These are phyloP conservation scores for Burhinus bistriatus DNA, from an alignment of 2,113 vertebrate species.

Conservation along the genomic window DNA sequence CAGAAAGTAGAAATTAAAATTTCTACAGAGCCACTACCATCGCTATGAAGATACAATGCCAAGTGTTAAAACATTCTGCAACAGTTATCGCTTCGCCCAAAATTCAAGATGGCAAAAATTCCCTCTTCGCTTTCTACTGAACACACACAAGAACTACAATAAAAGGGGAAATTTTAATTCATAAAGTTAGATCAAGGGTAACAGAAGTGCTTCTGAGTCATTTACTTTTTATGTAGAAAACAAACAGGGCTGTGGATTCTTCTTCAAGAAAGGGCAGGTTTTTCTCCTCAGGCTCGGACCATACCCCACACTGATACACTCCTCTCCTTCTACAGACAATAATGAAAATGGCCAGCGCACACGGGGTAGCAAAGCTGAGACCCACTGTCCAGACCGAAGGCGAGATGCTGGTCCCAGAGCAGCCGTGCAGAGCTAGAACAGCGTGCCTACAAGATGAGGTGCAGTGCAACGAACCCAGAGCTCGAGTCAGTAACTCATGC, in stretches of 20 bases:
- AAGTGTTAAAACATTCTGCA: not conserved
- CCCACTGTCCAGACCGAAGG: rapidly evolving
- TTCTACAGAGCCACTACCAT: slow-evolving; percentile 14
- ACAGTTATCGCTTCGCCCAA: not conserved
- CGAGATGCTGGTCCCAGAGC: rapidly evolving
- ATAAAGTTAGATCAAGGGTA: not conserved
- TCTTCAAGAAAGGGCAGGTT: not conserved
- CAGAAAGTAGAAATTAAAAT: slow-evolving; percentile 33
- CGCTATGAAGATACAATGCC: not conserved
- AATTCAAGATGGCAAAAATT: not conserved
- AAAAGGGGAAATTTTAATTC: not conserved
- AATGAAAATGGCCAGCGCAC: rapidly evolving
- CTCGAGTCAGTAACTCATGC: not conserved
- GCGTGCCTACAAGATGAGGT: not conserved
- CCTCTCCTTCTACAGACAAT: not conserved
- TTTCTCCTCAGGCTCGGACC: not conserved
- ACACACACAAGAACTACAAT: not conserved
- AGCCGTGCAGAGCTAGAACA: not conserved
- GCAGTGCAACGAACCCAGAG: not conserved
- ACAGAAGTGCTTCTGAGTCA: not conserved
- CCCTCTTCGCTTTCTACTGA: not conserved
- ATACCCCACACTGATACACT: rapidly evolving
- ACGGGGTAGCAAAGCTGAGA: rapidly evolving
- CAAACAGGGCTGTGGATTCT: not conserved
- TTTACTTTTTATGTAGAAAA: not conserved